phyloP scores from a whole-genome alignment of 2,797 vertebrate species.

The Sciaenops ocellatus region DNA sequence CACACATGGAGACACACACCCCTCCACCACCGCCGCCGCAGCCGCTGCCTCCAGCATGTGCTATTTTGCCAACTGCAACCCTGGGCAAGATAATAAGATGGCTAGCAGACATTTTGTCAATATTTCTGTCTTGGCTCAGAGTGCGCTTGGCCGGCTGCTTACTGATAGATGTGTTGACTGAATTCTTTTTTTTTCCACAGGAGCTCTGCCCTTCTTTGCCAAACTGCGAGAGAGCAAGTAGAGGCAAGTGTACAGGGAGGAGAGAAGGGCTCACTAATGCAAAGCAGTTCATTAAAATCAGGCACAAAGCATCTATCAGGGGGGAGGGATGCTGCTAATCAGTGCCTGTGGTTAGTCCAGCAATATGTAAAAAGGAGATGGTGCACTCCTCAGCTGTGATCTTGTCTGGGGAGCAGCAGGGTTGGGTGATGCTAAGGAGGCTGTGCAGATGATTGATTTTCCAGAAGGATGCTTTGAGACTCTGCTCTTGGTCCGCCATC shows the following conservation, averaged over 20 bases:
- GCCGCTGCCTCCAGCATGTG: conserved; percentile 74
- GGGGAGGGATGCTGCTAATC: conserved; percentile 73
- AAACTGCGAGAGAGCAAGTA: conserved; percentile 70
- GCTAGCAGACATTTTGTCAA: conserved; percentile 86
- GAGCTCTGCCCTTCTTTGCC: conserved; percentile 63
- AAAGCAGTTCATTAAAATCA: conserved; percentile 82
- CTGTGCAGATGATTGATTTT: conserved; percentile 72
- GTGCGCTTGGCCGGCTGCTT: conserved; percentile 78
- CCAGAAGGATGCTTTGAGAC: conserved; percentile 71
- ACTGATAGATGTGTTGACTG: conserved; percentile 82
- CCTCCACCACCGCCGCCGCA: conserved; percentile 10
- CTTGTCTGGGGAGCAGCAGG: conserved; percentile 51
- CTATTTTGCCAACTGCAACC: conserved; percentile 80
- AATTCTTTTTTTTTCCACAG: conserved; percentile 61
- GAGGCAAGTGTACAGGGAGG: conserved; percentile 68
- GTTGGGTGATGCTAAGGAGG: conserved; percentile 61
- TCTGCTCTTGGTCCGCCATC: conserved; percentile 55
- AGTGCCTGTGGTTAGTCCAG: conserved; percentile 67
- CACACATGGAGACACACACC: conserved; percentile 36
- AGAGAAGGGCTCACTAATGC: conserved; percentile 70
- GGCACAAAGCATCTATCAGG: conserved; percentile 73
- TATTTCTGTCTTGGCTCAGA: conserved; percentile 84
- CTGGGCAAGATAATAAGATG: conserved; percentile 84
- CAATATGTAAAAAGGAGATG: conserved; percentile 56
- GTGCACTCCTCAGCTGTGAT: conserved; percentile 59